phyloP scores from a whole-genome alignment of 2,888 invertebrate genomes.

The Melolontha melolontha region DNA sequence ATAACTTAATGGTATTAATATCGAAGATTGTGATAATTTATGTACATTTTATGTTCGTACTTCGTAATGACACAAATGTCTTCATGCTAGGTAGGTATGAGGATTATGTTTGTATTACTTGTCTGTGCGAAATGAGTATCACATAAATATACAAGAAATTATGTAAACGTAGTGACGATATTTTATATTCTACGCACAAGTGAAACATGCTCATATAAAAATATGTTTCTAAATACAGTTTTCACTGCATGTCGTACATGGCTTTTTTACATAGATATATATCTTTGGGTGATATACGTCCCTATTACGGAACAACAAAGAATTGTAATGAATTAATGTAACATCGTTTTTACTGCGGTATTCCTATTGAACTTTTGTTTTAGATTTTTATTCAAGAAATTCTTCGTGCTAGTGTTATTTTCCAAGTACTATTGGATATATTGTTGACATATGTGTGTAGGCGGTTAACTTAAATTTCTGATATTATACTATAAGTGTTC shows the following conservation, averaged over 20 bases:
- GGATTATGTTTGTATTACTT: constrained; percentile 19
- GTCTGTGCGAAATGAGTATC: constrained; percentile 27
- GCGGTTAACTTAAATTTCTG: no score
- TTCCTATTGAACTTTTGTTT: constrained; percentile 33
- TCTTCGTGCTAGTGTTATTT: constrained; percentile 14
- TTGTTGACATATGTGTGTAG: no score
- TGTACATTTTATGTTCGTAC: constrained; percentile 7
- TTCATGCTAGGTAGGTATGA: not conserved
- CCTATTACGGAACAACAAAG: constrained; percentile 33
- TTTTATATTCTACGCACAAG: constrained; percentile 33
- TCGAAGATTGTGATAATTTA: constrained; percentile 14
- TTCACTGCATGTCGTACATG: constrained; percentile 36
- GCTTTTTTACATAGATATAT: constrained; percentile 36
- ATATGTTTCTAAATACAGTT: constrained; percentile 38
- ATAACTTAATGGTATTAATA: constrained; percentile 34
- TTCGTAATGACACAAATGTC: not conserved
- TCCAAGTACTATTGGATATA: not conserved
- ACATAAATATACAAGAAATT: constrained; percentile 31
- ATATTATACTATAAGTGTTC: no score
- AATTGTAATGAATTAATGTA: constrained; percentile 38
- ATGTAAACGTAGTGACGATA: constrained; percentile 29
- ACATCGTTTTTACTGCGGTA: constrained; percentile 33
- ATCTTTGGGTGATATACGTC: constrained; percentile 31
- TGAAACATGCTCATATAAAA: constrained; percentile 35
- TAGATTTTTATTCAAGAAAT: constrained; percentile 5